phyloP scores from a whole-genome alignment of 35 echinoderm and acorn worm genomes.

The Eucidaris tribuloides region DNA sequence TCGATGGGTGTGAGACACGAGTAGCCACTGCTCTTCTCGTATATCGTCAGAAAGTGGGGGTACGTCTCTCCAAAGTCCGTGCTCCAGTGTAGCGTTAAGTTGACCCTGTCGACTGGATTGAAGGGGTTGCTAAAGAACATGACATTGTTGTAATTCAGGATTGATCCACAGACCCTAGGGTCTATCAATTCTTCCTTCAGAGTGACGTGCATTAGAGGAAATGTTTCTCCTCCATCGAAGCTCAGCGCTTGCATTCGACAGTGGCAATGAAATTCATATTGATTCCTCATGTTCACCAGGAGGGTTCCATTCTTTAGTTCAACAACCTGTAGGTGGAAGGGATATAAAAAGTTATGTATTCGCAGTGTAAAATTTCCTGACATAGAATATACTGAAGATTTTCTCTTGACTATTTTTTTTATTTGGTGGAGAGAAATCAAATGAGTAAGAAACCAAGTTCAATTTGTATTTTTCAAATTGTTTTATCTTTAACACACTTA shows the following conservation, averaged over 20 bases:
- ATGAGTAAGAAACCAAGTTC: neutral
- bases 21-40: constrained; percentile 63
- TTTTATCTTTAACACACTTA: neutral
- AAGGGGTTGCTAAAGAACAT: constrained; percentile 73
- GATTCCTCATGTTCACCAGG: constrained; percentile 63
- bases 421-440: neutral
- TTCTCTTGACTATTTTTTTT: neutral
- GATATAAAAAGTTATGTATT: neutral
- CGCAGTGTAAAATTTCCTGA: neutral
- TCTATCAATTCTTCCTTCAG: constrained; percentile 69
- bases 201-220: constrained; percentile 26
- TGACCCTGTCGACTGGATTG: constrained; percentile 20
- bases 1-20: constrained; percentile 68
- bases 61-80: constrained; percentile 59
- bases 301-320: constrained; percentile 83
- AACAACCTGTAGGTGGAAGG: constrained; percentile 48
- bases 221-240: constrained; percentile 76
- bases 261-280: constrained; percentile 53
- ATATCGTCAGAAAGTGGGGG: constrained; percentile 32
- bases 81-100: constrained; percentile 86
- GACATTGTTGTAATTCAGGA: constrained; percentile 37
- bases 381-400: neutral
- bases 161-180: constrained; percentile 52
- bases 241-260: constrained; percentile 70
- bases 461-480: neutral